These are phyloP conservation scores for Epirrita christyi DNA, from an alignment of 2,888 invertebrate genomes.

Conservation along the genomic window DNA sequence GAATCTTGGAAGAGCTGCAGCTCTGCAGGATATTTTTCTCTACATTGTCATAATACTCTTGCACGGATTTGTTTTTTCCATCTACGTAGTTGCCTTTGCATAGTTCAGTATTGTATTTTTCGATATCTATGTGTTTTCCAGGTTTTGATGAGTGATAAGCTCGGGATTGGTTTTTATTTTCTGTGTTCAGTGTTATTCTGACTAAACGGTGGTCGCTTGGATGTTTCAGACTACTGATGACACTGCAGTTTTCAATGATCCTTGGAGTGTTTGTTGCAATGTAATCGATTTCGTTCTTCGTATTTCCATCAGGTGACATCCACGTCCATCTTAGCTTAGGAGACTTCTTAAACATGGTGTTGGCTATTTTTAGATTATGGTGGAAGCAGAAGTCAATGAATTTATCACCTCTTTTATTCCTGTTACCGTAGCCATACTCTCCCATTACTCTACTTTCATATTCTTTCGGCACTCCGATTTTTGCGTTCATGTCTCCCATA, in stretches of 20 bases:
- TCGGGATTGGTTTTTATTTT: background rate
- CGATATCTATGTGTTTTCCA: background rate
- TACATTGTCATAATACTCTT: background rate
- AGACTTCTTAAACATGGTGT: no score
- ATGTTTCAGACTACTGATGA: background rate
- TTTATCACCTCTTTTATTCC: no score
- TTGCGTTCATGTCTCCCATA: no score
- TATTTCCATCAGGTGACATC: no score
- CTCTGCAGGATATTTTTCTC: background rate
- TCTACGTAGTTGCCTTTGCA: background rate
- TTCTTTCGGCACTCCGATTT: background rate
- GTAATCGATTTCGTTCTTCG: no score
- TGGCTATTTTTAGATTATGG: no score
- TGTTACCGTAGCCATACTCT: background rate
- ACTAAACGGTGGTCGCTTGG: conserved; percentile 1
- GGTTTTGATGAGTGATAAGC: background rate
- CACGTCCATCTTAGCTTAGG: no score
- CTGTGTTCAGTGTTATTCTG: background rate
- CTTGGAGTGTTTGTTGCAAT: background rate
- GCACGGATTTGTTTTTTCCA: background rate
- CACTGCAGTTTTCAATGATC: background rate
- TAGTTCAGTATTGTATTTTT: background rate
- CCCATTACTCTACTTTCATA: background rate
- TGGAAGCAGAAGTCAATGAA: no score
- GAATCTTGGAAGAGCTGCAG: background rate